Base-by-base conservation (phyloP, 2,113 vertebrate species). In the Salvelinus alpinus region DNA sequence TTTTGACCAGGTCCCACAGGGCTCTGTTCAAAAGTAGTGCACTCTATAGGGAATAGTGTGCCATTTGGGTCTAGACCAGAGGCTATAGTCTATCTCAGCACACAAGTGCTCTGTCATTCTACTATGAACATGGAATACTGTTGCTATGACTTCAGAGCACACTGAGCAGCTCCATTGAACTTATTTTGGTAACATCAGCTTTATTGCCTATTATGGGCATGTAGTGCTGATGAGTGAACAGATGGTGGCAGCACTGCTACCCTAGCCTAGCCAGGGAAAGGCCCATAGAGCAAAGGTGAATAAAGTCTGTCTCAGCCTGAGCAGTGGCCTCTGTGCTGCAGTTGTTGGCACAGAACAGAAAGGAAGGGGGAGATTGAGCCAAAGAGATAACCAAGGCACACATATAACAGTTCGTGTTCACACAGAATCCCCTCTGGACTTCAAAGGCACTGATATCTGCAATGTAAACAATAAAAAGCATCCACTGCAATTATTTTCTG, bases 121-220 rank as follows among this genome's bases (percentile, higher is more conserved):
- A 71, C 48, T 59, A n/a, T 14, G 6, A 57, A 59, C 24, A 14
- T 31, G 70, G 70, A 31, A 57, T 57, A 68, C 70, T 4, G 24
- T 54, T 24, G 22, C 48, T 71, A 57, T 71, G 51, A 57, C 51
- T 57, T 20, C 38, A 24, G 47, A 18, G 5, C 48, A 12, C 64
- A 31, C 2, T 11, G 47, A 72, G 72, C 72, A 59, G 47, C 57
- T 51, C 16, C 5, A 68, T 24, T 47, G 27, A 62, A 67, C 1
- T 57, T 60, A 5, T 29, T 2, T 34, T 12, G 4, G 66, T 34
- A 20, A 44, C 75, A 59, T 72, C 73, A 1, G 72, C 70, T 90
- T 71, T 13, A 11, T 72, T 64, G 60, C 88, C 86, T 84, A 88
- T 79, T 88, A 88, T 78, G 88, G 85, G 48, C 14, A 64, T 85